Conservation (phyloP, 2,888 invertebrate genomes). For the Tipula helvola region DNA sequence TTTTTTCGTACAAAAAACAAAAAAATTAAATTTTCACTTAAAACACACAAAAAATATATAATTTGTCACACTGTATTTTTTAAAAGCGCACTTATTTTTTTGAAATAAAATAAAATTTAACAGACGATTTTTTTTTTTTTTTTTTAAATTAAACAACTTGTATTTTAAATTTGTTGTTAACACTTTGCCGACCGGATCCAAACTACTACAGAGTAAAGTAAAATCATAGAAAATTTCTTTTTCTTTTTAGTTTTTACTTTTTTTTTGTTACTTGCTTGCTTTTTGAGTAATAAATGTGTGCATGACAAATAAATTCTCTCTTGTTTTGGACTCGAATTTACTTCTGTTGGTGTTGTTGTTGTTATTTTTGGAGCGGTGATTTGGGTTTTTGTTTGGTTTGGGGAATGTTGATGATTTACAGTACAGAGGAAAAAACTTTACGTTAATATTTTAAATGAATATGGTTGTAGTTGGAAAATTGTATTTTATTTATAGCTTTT, state of each 20-base stretch:
- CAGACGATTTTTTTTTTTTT: not conserved
- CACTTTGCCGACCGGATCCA: slow-evolving; percentile 6
- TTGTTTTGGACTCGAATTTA: not conserved
- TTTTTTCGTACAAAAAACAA: not conserved
- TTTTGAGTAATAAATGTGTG: not conserved
- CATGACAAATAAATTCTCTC: not conserved
- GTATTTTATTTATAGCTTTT: not conserved
- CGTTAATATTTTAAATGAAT: not conserved
- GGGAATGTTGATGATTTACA: not conserved
- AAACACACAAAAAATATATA: not conserved
- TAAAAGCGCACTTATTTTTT: not conserved
- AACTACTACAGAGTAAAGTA: slow-evolving; percentile 8
- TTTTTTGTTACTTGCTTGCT: not conserved
- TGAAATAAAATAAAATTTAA: not conserved
- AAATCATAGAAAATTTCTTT: not conserved
- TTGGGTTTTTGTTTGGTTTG: not conserved
- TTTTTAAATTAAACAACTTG: not conserved
- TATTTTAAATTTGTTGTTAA: not conserved
- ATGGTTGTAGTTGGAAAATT: not conserved
- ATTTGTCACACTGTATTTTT: not conserved
- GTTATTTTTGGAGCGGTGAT: not conserved
- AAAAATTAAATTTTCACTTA: not conserved
- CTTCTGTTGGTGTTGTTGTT: not conserved
- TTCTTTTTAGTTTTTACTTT: not conserved
- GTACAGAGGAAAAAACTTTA: not conserved